Evolutionary conservation across 2,888 invertebrate species (phyloP).

Genomic region (Pilophorus perplexus): DNA sequence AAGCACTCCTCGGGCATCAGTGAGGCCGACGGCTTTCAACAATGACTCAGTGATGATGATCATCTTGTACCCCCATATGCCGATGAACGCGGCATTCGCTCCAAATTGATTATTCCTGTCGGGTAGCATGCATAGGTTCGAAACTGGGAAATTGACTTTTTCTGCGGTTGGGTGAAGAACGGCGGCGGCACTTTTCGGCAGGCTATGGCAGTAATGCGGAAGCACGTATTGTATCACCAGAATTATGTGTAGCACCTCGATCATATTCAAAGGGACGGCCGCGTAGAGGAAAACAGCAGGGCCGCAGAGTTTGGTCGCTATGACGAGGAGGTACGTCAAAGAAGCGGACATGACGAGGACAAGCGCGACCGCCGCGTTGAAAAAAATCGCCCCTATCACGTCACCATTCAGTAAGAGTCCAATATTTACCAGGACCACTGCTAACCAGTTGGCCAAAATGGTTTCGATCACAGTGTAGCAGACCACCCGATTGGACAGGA

Average conservation of each 20-base stretch:
- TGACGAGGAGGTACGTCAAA: not conserved
- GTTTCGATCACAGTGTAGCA: constrained; percentile 1
- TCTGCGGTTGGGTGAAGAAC: not conserved
- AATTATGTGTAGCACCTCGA: constrained; percentile 13
- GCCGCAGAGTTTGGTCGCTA: not conserved
- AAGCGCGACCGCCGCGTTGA: not conserved
- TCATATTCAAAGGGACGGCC: constrained; percentile 7
- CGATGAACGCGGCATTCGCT: constrained; percentile 11
- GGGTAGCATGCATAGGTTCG: constrained; percentile 14
- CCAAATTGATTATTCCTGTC: not conserved
- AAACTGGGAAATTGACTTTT: not conserved
- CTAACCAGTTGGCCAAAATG: not conserved
- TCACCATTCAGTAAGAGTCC: not conserved
- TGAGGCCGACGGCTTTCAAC: constrained; percentile 10
- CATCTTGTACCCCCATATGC: constrained; percentile 15
- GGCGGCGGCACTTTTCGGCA: not conserved
- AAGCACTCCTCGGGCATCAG: not conserved
- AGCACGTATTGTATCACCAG: constrained; percentile 6
- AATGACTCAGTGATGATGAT: constrained; percentile 19
- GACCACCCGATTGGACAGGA: not conserved
- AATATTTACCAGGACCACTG: not conserved
- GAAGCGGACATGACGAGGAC: not conserved
- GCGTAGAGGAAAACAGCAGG: constrained; percentile 4
- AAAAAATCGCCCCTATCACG: not conserved
- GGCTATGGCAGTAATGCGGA: not conserved